Base-by-base conservation (phyloP, 2,888 invertebrate genomes). In the Altica lythri region DNA sequence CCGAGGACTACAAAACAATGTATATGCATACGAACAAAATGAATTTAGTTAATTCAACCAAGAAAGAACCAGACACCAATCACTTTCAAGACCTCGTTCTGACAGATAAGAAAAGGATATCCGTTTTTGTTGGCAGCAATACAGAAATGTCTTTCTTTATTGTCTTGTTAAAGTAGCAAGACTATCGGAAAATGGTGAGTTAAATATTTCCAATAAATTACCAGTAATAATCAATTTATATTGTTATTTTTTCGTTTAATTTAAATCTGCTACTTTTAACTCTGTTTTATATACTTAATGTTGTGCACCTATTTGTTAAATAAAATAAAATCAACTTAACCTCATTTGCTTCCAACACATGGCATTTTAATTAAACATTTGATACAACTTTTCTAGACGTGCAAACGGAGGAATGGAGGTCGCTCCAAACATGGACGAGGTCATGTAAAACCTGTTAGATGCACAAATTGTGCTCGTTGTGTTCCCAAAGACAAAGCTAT, bases 401-500 rank as follows among this genome's bases (percentile, higher is more conserved):
- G 89, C 73, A 99, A 99, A 83, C 88, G 99, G 75, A 89, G 99
- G 77, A 99, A 99, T 80, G 95, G 96, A 83, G 99, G 99, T 79
- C 91, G 99, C 68, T 92, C 94, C 74, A 99, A 99, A 81, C 97
- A 99, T 78, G 99, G 99, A 60, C 91, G 99, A 75, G 99, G 99
- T 53, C 99, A 99, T 79, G 96, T 96, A 44, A 93, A 95, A 73
- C 93, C 95, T 61, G 96, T 99, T 37, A 88, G 99, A 63, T 99
- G 99, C 82, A 99, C 98, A 63, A 99, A 99, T 80, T 99, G 99
- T 80, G 97, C 98, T 52, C 86, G 99, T 53, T 98, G 97, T 79
- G 97, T 97, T 35, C 99, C 99, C 0, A 98, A 99, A 79, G 99
- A 99, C 78, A 99, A 99, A 78, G 96, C 99, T 0, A 99, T 99